Percentiles rank a stretch among this genome's conserved stretches.
Evolutionary conservation across 2,797 vertebrate species (phyloP).

Genomic region (Forpus xanthops): DNA sequence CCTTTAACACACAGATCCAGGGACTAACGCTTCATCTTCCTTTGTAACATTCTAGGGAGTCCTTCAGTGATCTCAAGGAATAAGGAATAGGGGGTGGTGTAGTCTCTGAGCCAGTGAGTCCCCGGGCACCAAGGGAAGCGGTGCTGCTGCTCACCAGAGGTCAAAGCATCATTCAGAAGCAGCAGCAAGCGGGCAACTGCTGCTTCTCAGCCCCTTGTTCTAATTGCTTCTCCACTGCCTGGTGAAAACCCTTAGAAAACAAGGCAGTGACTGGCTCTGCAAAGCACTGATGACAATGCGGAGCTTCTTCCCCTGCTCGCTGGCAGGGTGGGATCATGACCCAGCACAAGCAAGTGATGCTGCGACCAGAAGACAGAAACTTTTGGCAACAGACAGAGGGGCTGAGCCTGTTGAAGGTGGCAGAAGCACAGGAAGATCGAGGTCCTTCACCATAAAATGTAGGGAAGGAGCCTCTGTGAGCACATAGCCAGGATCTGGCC

Average conservation of each 20-base stretch:
- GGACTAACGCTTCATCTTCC: background rate
- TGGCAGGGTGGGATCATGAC: accelerated
- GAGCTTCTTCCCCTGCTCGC: background rate
- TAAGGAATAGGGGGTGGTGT: accelerated
- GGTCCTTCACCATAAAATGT: background rate
- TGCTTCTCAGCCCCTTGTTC: background rate
- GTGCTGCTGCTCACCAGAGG: background rate
- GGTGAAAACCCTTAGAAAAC: background rate
- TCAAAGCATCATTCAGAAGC: background rate
- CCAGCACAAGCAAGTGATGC: background rate
- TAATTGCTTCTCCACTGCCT: background rate
- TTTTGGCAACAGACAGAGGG: background rate
- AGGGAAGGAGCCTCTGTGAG: background rate
- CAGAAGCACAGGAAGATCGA: accelerated
- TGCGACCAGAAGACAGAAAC: accelerated
- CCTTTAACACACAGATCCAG: accelerated
- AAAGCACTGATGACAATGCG: background rate
- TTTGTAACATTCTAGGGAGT: background rate
- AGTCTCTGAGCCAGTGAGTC: accelerated
- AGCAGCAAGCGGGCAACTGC: background rate
- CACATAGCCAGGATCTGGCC: accelerated
- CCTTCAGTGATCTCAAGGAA: background rate
- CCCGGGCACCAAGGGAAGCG: accelerated
- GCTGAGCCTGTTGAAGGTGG: background rate
- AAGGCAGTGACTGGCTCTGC: constrained; percentile 37